Evolutionary conservation across 2,888 invertebrate genomes (phyloP), one percentile per base, ranked within the genome.

Genomic region (Spilarctia lutea): DNA sequence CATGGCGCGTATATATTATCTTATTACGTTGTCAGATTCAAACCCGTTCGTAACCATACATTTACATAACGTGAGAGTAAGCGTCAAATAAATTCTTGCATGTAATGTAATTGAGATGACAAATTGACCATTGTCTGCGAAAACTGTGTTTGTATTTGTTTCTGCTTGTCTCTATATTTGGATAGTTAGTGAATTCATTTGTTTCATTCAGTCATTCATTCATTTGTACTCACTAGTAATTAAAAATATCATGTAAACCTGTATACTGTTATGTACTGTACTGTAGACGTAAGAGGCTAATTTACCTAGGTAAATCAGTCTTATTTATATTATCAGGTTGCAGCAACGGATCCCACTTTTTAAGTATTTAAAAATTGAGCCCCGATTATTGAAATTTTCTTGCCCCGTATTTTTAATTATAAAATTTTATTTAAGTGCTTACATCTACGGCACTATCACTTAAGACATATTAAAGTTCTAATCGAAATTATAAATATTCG

Each of bases 11-110:
- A 33, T 45, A 45, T 45, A 45, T n/a, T 30, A 56, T 52, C n/a
- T 69, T 35, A 35, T 56, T 35, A 35, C 35, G 35, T 56, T 52
- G 56, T 56, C 52, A 69, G 68, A 33, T 33, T 52, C 69, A 69
- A 30, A 69, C 52, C 35, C n/a, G n/a, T 56, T 52, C 33, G 33
- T n/a, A 35, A 3, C n/a, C 2, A 24, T n/a, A n/a, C n/a, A 68
- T 56, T 52, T 52, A 68, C 33, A 3, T 24, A 33, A 35, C 20
- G 24, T 52, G 52, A n/a, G 30, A 52, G 48, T 52, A 52, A 35
- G 60, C 60, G 60, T 60, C 60, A 60, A 60, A 63, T 63, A 63
- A 63, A 63, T 63, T 63, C 60, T 30, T 63, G 16, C 30, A 30
- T 27, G 16, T 52, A 52, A 52, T 52, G 52, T 30, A 63, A 63